A percentile compares a stretch with the other conserved stretches of the same genome.
Conservation (phyloP, 2,113 vertebrate genomes). For the Taxidea taxus region DNA sequence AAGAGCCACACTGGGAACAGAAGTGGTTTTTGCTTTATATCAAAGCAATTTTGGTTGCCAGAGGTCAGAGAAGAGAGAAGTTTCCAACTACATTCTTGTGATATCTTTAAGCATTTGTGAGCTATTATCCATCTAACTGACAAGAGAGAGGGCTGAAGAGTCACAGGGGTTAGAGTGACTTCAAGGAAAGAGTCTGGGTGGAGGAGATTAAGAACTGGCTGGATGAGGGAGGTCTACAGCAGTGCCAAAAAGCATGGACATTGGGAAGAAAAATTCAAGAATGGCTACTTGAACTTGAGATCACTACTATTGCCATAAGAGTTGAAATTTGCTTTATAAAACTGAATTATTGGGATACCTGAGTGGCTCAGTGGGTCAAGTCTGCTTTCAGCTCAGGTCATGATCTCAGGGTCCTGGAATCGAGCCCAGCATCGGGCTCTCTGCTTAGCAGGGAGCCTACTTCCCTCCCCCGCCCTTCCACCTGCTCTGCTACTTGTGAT, state of each 20-base stretch:
- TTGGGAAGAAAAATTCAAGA: background rate
- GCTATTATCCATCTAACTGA: background rate
- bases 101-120: background rate
- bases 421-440: no score
- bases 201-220: background rate
- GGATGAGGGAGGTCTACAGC: no score
- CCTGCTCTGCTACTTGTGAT: no score
- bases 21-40: background rate
- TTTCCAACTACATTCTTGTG: background rate
- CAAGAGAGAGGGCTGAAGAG: background rate
- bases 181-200: background rate
- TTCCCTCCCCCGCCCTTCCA: no score
- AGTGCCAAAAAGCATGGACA: accelerated
- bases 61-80: background rate
- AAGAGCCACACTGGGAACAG: no score
- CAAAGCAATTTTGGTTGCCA: background rate
- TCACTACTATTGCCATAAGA: background rate
- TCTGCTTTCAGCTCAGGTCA: no score
- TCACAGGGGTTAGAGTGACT: background rate
- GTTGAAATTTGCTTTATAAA: background rate
- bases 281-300: background rate
- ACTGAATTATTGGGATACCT: background rate
- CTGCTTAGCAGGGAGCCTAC: no score
- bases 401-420: no score
- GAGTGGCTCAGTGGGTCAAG: no score